phyloP scores from a whole-genome alignment of 1,140 invertebrate genomes.

The Cheumatopsyche charites region DNA sequence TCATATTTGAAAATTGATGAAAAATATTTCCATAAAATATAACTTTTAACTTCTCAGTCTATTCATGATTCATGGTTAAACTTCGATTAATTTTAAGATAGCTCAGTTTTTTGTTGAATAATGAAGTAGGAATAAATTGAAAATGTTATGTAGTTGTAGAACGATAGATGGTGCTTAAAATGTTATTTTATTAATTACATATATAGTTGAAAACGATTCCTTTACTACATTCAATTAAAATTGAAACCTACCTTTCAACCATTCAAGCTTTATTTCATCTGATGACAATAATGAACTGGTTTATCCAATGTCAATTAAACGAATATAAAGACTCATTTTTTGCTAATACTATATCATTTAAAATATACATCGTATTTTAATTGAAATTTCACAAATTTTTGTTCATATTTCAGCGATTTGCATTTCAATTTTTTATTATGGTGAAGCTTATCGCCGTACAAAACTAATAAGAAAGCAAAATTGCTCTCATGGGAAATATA shows the following conservation, averaged over 20 bases:
- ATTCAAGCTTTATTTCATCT: too few relatives aligned
- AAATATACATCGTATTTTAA: too few relatives aligned
- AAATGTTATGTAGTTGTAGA: constrained; percentile 26
- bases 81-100: constrained; percentile 12
- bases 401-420: background rate
- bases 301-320: too few relatives aligned
- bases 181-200: constrained; percentile 8
- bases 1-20: background rate
- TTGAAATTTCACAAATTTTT: too few relatives aligned
- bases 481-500: constrained; percentile 14
- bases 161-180: constrained; percentile 16
- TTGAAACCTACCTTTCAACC: too few relatives aligned
- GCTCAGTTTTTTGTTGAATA: constrained; percentile 5
- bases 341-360: too few relatives aligned
- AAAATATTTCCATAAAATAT: background rate
- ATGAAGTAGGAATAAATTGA: constrained; percentile 5
- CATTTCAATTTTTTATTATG: constrained; percentile 5
- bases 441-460: constrained; percentile 5
- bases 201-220: too few relatives aligned
- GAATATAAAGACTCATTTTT: too few relatives aligned
- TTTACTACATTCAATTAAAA: too few relatives aligned
- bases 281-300: too few relatives aligned
- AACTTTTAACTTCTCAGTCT: background rate
- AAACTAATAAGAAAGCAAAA: constrained; percentile 16
- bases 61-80: background rate